Conservation (phyloP, 2,113 vertebrate species). For the Triplophysa siluroides region DNA sequence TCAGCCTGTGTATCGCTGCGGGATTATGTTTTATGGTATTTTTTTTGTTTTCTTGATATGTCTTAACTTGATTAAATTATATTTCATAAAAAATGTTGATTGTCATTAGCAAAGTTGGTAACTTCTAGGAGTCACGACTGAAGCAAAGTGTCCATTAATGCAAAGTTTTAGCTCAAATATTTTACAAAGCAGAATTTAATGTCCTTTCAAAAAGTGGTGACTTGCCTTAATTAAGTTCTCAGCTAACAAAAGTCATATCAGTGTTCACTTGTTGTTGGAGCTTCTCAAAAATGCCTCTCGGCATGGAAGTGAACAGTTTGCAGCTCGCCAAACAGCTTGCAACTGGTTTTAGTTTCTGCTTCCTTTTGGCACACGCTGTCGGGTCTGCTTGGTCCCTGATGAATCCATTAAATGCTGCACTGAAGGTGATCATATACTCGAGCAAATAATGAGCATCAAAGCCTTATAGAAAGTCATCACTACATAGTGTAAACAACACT, state of each 20-base stretch:
- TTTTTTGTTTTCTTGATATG: not conserved
- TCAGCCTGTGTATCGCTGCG: not conserved
- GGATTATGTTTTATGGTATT: not conserved
- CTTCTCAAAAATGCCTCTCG: constrained; percentile 30
- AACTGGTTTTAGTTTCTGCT: constrained; percentile 48
- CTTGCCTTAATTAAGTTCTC: too few relatives aligned
- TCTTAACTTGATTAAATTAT: too few relatives aligned
- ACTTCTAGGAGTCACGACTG: not conserved
- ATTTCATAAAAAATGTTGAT: not conserved
- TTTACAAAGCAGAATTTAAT: not conserved
- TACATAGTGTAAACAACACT: not conserved
- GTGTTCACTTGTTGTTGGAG: not conserved
- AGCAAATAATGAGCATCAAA: not conserved
- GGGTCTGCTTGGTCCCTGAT: constrained; percentile 24
- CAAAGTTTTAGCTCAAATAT: not conserved
- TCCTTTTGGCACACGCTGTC: constrained; percentile 6
- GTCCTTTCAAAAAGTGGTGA: too few relatives aligned
- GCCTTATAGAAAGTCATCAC: not conserved
- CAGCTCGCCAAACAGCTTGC: constrained; percentile 51
- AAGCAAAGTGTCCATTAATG: constrained; percentile 38
- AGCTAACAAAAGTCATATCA: not conserved
- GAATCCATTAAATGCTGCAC: constrained; percentile 8
- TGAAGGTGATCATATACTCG: not conserved
- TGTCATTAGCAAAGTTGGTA: not conserved
- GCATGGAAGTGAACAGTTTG: constrained; percentile 36